Evolutionary conservation across 2,888 invertebrate species (phyloP), one percentile per base, ranked within the genome.

Genomic region (Gymnoscelis rufifasciata): DNA sequence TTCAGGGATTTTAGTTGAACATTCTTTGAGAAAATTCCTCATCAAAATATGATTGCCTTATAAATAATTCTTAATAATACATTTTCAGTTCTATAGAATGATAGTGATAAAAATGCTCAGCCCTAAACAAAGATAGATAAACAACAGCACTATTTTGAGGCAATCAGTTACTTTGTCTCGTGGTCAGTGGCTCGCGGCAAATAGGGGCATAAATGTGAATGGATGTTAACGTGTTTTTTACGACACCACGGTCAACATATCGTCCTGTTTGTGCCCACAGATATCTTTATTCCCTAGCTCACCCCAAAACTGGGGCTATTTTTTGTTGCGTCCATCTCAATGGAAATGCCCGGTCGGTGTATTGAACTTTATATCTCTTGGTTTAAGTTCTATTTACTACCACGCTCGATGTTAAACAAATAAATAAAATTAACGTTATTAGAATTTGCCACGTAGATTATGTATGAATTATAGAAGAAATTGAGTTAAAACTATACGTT

Each of bases 181-280:
- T 74, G 78, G 60, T 69, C 79, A 71, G 78, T 78, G 84, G 80
- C 70, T 74, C 68, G 71, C 65, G 63, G 67, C 78, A 81, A 86
- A 83, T 80, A 83, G 81, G 86, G 83, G 71, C 72, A 81, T 78
- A 83, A 84, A 87, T 78, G 78, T 82, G 83, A 84, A 88, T 88
- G 82, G 86, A 88, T 87, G 88, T 84, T 87, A 88, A 88, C 87
- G 87, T 83, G 87, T 84, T 87, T 87, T 88, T 88, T 87, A 88
- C 86, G 86, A 83, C 66, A 66, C 65, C 69, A 66, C 69, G 79
- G 76, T 78, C 82, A 80, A 79, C 83, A 78, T 83, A 82, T 82
- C 82, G 82, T 80, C 83, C 79, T 84, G 83, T 86, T 86, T 86
- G 84, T 79, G 74, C 70, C 77, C 80, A 62, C 68, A 50, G 15